Evolutionary conservation across 2,113 vertebrate species (phyloP).

Genomic region (Callionymus lyra): DNA sequence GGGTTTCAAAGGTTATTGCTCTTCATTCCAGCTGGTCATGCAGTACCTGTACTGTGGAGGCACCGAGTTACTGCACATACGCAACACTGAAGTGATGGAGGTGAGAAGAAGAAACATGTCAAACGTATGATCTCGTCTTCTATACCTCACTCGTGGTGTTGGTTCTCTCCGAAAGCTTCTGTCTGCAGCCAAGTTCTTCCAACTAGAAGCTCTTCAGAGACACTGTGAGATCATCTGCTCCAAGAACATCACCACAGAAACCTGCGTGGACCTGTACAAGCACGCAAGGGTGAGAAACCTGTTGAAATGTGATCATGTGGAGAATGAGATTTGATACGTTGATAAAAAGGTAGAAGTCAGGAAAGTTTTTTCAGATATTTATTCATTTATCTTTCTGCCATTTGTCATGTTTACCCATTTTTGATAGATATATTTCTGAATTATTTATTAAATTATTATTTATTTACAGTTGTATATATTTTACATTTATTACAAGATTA

Average conservation of each 20-base stretch:
- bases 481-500: too few species aligned
- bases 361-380: too few species aligned
- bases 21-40: slow-evolving; percentile 66
- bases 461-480: too few species aligned
- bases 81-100: slow-evolving; percentile 73
- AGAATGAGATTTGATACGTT: too few species aligned
- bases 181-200: slow-evolving; percentile 72
- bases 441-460: too few species aligned
- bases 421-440: too few species aligned
- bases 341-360: too few species aligned
- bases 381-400: too few species aligned
- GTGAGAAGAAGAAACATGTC: slow-evolving; percentile 32
- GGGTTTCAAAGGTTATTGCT: too few species aligned
- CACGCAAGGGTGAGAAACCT: slow-evolving; percentile 62
- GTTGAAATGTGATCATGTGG: neutral
- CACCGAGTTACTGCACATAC: slow-evolving; percentile 66
- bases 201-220: slow-evolving; percentile 70
- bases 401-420: too few species aligned
- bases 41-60: slow-evolving; percentile 73
- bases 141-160: slow-evolving; percentile 11
- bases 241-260: slow-evolving; percentile 71
- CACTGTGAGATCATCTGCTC: slow-evolving; percentile 79
- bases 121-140: too few species aligned
- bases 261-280: slow-evolving; percentile 70
- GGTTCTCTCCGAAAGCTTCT: slow-evolving; percentile 57